Conservation (phyloP, 2,113 vertebrate genomes). For the Patagioenas fasciata region DNA sequence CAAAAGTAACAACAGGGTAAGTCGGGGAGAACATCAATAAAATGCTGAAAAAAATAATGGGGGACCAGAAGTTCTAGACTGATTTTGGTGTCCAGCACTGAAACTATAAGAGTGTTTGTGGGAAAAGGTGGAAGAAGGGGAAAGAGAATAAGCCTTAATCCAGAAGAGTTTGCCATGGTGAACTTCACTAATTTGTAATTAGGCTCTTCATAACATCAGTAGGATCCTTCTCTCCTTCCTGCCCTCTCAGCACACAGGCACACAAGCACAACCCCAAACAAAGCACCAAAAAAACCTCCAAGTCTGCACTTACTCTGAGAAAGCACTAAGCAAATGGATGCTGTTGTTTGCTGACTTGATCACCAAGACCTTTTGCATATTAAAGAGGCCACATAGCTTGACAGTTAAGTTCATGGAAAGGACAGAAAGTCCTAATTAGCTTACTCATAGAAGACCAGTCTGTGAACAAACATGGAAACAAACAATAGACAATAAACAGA, state of each 20-base stretch:
- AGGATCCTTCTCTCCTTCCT: background rate
- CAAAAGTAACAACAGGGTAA: background rate
- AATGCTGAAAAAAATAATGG: background rate
- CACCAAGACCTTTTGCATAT: background rate
- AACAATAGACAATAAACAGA: background rate
- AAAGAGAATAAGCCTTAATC: background rate
- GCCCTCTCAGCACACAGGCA: background rate
- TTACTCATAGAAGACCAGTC: background rate
- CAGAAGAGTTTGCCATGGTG: background rate
- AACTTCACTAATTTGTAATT: background rate
- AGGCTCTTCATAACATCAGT: background rate
- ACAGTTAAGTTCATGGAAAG: background rate
- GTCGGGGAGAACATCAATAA: background rate
- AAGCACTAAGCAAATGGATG: background rate
- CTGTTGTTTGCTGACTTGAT: background rate
- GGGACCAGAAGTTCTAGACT: background rate
- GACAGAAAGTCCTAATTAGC: background rate
- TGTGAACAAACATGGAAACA: background rate
- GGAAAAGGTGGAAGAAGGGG: background rate
- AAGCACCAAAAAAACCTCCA: background rate
- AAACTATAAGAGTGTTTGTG: background rate
- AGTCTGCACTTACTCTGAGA: background rate
- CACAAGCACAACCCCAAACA: accelerated
- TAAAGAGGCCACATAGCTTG: background rate
- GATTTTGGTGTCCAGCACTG: background rate